Evolutionary conservation across 2,113 vertebrate species (phyloP), one percentile per base, ranked within the genome.

Genomic region (Bolborhynchus lineola): DNA sequence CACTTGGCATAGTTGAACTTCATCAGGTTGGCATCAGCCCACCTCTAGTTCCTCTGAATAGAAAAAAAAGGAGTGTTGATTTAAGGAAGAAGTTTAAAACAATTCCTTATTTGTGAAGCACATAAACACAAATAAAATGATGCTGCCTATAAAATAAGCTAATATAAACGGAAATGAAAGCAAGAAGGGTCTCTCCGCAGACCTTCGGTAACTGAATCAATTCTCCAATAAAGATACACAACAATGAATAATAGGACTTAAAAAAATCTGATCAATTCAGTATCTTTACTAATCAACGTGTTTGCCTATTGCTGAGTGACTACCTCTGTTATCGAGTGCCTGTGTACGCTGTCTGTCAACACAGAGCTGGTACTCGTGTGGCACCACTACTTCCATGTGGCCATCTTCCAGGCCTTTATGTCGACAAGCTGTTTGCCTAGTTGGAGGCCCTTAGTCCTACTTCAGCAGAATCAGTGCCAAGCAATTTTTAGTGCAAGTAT

Each of bases 401-500:
- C 83, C 71, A 25, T n/a, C n/a, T 86, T 86, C 65, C 92, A 80
- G 69, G 52, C 60, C 41, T 82, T 88, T 55, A n/a, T 2, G 6
- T 29, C 70, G 95, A 71, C 52, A 50, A 77, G 59, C 31, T 92
- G 80, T 93, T 69, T 72, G 91, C 55, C 65, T 92, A 71, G 82
- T 86, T 89, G 82, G 60, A 87, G 93, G 70, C 86, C 39, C 77
- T 84, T 81, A 89, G 89, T 79, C 76, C 90, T 52, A 7, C 35
- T 86, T 62, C 28, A 89, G 67, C 35, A 94, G 84, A 95, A 77
- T 26, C 37, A 35, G 37, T 93, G 96, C 96, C 95, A 96, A 97
- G 74, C 74, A 62, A 78, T 86, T 55, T 83, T 77, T 42, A 55
- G 68, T 94, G 33, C 88, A 87, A 95, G 52, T 80, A 31, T 91